Evolutionary conservation across 2,888 invertebrate genomes (phyloP).

Genomic region (Leptopilina myrica): DNA sequence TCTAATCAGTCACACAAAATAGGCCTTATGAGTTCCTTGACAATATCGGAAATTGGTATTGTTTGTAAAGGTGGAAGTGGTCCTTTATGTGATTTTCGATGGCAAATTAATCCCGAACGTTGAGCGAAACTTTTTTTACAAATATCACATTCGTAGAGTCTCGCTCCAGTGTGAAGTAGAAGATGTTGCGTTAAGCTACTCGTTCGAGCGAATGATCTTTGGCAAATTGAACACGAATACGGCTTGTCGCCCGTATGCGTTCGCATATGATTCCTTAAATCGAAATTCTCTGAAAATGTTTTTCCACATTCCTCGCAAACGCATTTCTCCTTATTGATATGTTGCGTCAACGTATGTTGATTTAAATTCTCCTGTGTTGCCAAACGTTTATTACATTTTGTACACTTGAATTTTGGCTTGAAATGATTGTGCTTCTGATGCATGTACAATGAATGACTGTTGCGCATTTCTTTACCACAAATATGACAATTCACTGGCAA

Average conservation of each 20-base stretch:
- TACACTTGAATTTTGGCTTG: constrained; percentile 58
- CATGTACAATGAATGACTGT: constrained; percentile 56
- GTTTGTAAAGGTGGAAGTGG: constrained; percentile 56
- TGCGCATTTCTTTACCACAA: constrained; percentile 56
- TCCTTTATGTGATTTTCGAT: constrained; percentile 59
- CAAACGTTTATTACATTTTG: constrained; percentile 51
- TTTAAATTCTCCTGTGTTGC: constrained; percentile 57
- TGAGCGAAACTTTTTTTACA: constrained; percentile 63
- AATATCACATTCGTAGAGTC: constrained; percentile 59
- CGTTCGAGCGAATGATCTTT: constrained; percentile 57
- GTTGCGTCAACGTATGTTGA: constrained; percentile 56
- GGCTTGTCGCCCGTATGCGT: constrained; percentile 62
- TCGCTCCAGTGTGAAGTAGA: constrained; percentile 58
- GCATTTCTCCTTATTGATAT: constrained; percentile 55
- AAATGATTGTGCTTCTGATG: constrained; percentile 59
- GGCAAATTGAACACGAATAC: constrained; percentile 58
- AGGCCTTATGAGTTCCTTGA: constrained; percentile 30
- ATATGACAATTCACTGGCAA: constrained; percentile 57
- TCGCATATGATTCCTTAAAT: constrained; percentile 59
- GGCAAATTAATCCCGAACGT: constrained; percentile 59
- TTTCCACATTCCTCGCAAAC: constrained; percentile 65
- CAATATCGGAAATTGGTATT: constrained; percentile 59
- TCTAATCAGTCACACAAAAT: constrained; percentile 19
- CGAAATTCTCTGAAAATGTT: constrained; percentile 57
- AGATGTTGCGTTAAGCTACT: constrained; percentile 57